Conservation (phyloP, 2,113 vertebrate species). For the Platycercus adscitus region DNA sequence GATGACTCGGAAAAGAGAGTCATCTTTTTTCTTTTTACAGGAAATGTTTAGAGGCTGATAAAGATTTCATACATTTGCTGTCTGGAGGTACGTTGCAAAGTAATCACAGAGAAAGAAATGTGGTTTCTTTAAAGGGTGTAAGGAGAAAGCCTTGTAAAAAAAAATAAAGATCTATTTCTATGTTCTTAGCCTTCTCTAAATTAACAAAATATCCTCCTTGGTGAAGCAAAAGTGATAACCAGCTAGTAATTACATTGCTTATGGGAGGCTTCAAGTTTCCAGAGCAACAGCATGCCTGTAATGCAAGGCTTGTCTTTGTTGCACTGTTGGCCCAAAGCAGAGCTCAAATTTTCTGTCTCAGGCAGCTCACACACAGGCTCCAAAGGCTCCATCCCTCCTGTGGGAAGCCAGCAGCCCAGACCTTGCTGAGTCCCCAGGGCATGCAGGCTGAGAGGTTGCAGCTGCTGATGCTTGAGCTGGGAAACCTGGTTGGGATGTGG, state of each 20-base stretch:
- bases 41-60: background rate
- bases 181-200: background rate
- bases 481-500: rapidly evolving
- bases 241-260: slow-evolving; percentile 43
- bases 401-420: background rate
- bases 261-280: slow-evolving; percentile 42
- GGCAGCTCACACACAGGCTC: background rate
- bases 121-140: background rate
- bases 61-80: background rate
- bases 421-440: background rate
- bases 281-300: background rate
- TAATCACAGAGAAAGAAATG: background rate
- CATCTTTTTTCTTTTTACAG: background rate
- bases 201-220: slow-evolving; percentile 12
- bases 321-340: slow-evolving; percentile 10
- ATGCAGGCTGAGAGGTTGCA: background rate
- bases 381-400: background rate
- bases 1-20: background rate
- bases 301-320: slow-evolving; percentile 36
- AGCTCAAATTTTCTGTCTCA: slow-evolving; percentile 12
- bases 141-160: background rate
- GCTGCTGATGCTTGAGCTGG: rapidly evolving
- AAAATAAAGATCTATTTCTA: background rate
- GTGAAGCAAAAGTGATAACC: slow-evolving; percentile 40
- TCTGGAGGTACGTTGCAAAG: background rate